Percentiles rank a stretch among this genome's conserved stretches.
phyloP scores from a whole-genome alignment of 1,140 invertebrate species.

The Pteromalus puparum region DNA sequence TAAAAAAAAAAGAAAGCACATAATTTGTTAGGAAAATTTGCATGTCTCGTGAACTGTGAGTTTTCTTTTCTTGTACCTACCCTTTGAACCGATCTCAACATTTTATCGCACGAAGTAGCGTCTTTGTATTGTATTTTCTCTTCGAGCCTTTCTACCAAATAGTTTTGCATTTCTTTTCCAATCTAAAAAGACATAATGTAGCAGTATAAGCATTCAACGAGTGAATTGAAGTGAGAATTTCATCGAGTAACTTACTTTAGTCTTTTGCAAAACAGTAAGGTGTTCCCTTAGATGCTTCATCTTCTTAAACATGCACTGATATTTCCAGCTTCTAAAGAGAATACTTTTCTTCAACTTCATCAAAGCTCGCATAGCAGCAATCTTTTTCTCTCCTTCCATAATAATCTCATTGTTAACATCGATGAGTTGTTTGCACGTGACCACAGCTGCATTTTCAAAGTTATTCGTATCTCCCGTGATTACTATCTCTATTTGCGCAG shows the following conservation, averaged over 20 bases:
- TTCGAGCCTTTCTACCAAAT: slow-evolving; percentile 64
- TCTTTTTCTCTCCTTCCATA: slow-evolving; percentile 75
- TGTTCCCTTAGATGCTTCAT: slow-evolving; percentile 77
- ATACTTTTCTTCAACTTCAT: slow-evolving; percentile 76
- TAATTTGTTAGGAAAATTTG: not conserved
- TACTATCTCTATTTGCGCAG: slow-evolving; percentile 78
- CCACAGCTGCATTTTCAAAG: slow-evolving; percentile 77
- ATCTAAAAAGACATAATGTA: slow-evolving; percentile 53
- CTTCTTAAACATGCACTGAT: slow-evolving; percentile 77
- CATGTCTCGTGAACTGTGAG: no score
- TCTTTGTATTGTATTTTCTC: slow-evolving; percentile 43
- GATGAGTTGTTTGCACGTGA: slow-evolving; percentile 76
- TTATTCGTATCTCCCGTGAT: slow-evolving; percentile 66
- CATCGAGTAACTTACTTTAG: slow-evolving; percentile 75
- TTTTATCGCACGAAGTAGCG: slow-evolving; percentile 41
- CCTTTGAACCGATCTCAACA: slow-evolving; percentile 51
- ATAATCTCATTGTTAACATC: slow-evolving; percentile 78
- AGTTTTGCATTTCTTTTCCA: slow-evolving; percentile 79
- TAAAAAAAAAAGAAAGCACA: slow-evolving; percentile 47
- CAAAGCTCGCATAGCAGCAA: slow-evolving; percentile 73
- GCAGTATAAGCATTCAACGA: not conserved
- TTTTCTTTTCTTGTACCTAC: slow-evolving; percentile 22
- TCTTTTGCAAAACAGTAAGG: slow-evolving; percentile 74
- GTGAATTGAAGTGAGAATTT: not conserved
- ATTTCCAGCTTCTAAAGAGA: slow-evolving; percentile 79